These are phyloP conservation scores for Platichthys stellatus DNA, from an alignment of 2,113 vertebrate species.

Conservation along the genomic window DNA sequence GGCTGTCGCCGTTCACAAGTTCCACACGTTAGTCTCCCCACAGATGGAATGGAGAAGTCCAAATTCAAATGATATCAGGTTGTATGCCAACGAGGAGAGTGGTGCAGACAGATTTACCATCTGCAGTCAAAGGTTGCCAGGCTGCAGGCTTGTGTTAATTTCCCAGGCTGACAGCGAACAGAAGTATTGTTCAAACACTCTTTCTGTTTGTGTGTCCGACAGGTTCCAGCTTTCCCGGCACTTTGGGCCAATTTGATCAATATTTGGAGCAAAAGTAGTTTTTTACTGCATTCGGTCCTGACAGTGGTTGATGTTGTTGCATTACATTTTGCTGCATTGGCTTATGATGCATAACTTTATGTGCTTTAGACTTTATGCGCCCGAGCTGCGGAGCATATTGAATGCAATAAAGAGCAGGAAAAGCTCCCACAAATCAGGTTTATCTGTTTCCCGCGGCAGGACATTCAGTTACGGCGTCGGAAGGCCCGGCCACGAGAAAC, in stretches of 20 bases:
- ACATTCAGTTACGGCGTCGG: conserved; percentile 24
- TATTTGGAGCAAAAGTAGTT: conserved; percentile 28
- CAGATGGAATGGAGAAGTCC: background rate
- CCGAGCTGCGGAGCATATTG: conserved; percentile 29
- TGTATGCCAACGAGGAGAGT: conserved; percentile 29
- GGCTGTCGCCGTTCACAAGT: conserved; percentile 6
- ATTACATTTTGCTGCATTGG: conserved; percentile 21
- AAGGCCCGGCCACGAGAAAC: conserved; percentile 38
- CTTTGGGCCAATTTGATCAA: conserved; percentile 39
- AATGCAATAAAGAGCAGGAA: conserved; percentile 44
- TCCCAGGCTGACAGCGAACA: conserved; percentile 37
- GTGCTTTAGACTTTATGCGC: conserved; percentile 30
- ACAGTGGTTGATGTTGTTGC: conserved; percentile 16
- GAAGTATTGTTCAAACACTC: conserved; percentile 33
- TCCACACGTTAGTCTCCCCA: conserved; percentile 9
- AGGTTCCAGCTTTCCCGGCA: conserved; percentile 21
- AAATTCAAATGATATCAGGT: conserved; percentile 31
- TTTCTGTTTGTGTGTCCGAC: conserved; percentile 9
- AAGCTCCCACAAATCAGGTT: conserved; percentile 63
- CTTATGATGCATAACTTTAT: conserved; percentile 47
- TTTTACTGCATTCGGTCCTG: conserved; percentile 18
- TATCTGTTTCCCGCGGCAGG: conserved; percentile 55
- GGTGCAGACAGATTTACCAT: conserved; percentile 25
- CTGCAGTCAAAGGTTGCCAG: conserved; percentile 43
- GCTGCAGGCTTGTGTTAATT: conserved; percentile 48